These are phyloP conservation scores for Pocillopora grandis DNA, from an alignment of 92 coral and sea anemone species.

Conservation along the genomic window DNA sequence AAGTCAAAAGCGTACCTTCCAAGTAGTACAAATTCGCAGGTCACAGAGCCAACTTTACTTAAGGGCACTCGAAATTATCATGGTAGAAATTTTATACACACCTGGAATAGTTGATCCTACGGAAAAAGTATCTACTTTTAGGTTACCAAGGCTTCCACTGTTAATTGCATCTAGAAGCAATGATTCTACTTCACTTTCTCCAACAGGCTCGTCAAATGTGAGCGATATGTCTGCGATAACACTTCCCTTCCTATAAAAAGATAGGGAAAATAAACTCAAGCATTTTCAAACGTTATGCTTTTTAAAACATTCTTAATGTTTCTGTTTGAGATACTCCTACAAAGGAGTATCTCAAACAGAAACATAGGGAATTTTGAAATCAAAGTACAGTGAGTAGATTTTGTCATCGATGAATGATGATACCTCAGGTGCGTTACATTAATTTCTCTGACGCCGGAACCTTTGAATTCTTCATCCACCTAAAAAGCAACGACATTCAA, in stretches of 20 bases:
- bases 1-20: too few relatives aligned
- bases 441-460: neutral
- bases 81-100: neutral
- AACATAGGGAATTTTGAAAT: neutral
- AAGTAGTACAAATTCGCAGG: too few relatives aligned
- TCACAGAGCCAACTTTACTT: too few relatives aligned
- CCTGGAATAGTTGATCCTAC: neutral
- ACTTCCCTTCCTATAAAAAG: slow-evolving; percentile 10
- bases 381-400: too few relatives aligned
- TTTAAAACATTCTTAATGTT: neutral
- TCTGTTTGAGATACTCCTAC: too few relatives aligned
- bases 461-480: neutral
- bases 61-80: too few relatives aligned
- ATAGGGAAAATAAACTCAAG: neutral
- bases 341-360: neutral
- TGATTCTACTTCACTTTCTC: slow-evolving; percentile 1
- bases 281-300: neutral
- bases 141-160: slow-evolving; percentile 8
- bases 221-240: slow-evolving; percentile 16
- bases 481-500: neutral
- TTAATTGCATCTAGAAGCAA: neutral
- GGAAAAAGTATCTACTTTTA: neutral
- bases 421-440: neutral
- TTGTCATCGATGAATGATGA: neutral
- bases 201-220: neutral